Conservation (phyloP, 2,888 invertebrate species). For the Shargacucullia verbasci region DNA sequence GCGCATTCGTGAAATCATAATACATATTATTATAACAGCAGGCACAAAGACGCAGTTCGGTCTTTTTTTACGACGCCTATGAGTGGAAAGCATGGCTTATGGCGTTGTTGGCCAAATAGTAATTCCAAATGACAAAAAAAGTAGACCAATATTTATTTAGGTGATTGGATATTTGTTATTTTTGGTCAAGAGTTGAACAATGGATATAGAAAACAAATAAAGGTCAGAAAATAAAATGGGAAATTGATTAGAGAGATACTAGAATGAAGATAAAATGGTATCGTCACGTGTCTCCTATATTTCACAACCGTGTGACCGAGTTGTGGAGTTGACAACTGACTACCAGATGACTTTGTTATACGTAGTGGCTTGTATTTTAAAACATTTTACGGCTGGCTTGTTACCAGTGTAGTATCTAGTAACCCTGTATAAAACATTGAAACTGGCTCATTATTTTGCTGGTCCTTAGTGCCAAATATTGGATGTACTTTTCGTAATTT, state of each 20-base stretch:
- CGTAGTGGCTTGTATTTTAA: background rate
- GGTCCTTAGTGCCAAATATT: too few relatives aligned
- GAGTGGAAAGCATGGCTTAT: too few relatives aligned
- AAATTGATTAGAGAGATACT: conserved; percentile 30
- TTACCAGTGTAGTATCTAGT: too few relatives aligned
- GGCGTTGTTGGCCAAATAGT: too few relatives aligned
- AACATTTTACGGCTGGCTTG: background rate
- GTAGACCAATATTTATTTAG: conserved; percentile 9
- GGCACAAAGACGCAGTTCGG: too few relatives aligned
- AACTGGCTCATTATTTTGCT: too few relatives aligned
- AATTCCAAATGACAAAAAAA: background rate
- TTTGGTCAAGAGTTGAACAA: conserved; percentile 16
- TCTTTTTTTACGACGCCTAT: too few relatives aligned
- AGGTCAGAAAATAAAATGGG: conserved; percentile 19
- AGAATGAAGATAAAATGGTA: conserved; percentile 3
- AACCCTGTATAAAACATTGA: too few relatives aligned
- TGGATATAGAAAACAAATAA: conserved; percentile 11
- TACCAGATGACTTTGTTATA: too few relatives aligned
- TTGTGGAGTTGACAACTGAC: conserved; percentile 34
- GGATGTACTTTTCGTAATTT: too few relatives aligned
- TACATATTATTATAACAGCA: too few relatives aligned
- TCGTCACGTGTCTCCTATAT: conserved; percentile 14
- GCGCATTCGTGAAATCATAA: too few relatives aligned
- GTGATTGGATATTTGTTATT: background rate
- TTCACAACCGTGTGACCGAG: background rate